Base-by-base conservation (phyloP, 2,888 invertebrate species). In the Artemia sp. region DNA sequence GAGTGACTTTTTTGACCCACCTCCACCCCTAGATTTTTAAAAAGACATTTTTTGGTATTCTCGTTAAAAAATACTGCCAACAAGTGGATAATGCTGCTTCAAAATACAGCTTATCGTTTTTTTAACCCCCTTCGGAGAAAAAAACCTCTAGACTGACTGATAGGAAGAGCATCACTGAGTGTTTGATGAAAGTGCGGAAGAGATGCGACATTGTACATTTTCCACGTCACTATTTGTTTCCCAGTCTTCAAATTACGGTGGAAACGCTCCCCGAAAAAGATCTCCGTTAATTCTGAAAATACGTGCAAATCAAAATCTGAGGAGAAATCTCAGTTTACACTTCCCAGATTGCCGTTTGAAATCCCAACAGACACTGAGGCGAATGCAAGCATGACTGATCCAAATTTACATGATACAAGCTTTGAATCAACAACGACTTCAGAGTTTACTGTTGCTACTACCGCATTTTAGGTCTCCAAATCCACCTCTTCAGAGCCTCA, bases 361-460 rank as follows among this genome's bases (percentile, higher is more conserved):
- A 58, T 58, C 24, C 64, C 64, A 24, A 58, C 64, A 8, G 64
- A 58, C 9, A 58, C 64, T 8, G 64, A 58, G 64, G 64, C 64
- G n/a, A 58, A 58, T 58, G 64, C 24, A 19, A 58, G 64, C 9
- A 58, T 12, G 64, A 58, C 11, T 19, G 64, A 58, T 24, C 11
- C 64, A 24, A 24, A 58, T 24, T 24, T 58, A 19, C 64, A 58
- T 58, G 64, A 58, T 58, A 58, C 64, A 10, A 58, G 10, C 64
- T 8, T 58, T 24, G 64, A 58, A 58, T 10, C 64, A 10, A 58
- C 9, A 19, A 58, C 11, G 14, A 58, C 64, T 10, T 51, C 53
- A 38, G 38, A 38, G 38, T 38, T 4, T 38, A 38, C 38, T 38
- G 38, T 38, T 2, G 38, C 38, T 38, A 38, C 38, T 38, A 38